Base-by-base conservation (phyloP, 2,888 invertebrate genomes). In the Chouioia cunea region DNA sequence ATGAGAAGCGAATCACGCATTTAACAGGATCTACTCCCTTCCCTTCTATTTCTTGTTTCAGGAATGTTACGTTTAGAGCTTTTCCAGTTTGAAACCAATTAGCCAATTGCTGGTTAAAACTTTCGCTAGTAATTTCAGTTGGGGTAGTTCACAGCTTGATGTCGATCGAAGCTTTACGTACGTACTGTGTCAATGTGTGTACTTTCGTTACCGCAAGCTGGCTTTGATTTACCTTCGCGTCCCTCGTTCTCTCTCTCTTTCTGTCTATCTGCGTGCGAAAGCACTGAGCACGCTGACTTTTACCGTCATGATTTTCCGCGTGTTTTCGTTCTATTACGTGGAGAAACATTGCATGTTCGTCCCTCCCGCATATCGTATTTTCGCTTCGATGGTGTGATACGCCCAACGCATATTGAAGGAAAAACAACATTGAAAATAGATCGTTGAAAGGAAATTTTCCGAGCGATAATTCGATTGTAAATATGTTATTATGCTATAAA, bases 271-370 rank as follows among this genome's bases (percentile, higher is more conserved):
- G 56, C 27, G 16, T 56, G 56, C 18, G 16, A 20, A 56, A 20
- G 43, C 56, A 56, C 44, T 16, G n/a, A 27, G n/a, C 27, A 36
- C 54, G 36, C 36, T 36, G 36, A 65, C 56, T 48, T 65, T 65
- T 54, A 65, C 47, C 47, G 27, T 15, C 47, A 27, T 18, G 27
- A 18, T 20, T 44, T 44, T 36, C 44, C 12, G 14, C 2, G 44
- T 22, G 60, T 60, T 60, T 60, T 27, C 50, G 18, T 60, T 60
- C 48, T 60, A 60, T 50, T 50, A 48, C 36, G 14, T 48, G 48
- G 8, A 44, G 27, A 60, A 60, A 60, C 27, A 60, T 60, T 60
- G 27, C 36, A 18, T 14, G n/a, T 2, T 20, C 15, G 20, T 44
- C 18, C 48, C 48, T 15, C 48, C 18, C n/a, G 15, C 6, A 16